Evolutionary conservation across 1,140 invertebrate genomes (phyloP), one percentile per base, ranked within the genome.

Genomic region (Drosophila tani): DNA sequence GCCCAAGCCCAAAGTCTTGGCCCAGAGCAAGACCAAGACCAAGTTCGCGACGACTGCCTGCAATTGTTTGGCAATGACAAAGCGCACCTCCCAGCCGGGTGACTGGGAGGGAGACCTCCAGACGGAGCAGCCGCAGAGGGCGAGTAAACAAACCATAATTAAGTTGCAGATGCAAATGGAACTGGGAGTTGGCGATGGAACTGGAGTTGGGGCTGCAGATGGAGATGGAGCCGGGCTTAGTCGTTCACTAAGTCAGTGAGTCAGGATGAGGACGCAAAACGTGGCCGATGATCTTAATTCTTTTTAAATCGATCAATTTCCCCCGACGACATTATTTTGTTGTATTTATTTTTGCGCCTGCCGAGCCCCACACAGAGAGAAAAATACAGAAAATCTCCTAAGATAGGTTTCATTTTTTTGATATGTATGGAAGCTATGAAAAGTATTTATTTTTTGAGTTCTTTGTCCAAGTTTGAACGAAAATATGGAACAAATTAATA

Each of bases 241-340:
- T 90, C 75, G 86, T 75, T 90, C 79, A 90, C 85, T 90, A 85
- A 90, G 85, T 90, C 85, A 90, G 81, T 90, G 85, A 90, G 86
- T 90, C 85, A 90, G 85, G 73, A 73, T 58, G 70, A 65, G 64
- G 65, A 65, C 56, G 56, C 57, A 73, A 60, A 73, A 73, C 67
- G 69, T 73, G 82, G 65, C 70, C 85, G 86, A 90, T 90, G 86
- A 90, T 90, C 85, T 90, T 90, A 90, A 90, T 90, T 90, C 85
- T 88, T 80, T 91, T 90, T 90, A 90, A 90, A 90, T 90, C 85
- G 85, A 90, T 90, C 85, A 90, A 90, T 90, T 90, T 90, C 82
- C 79, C 59, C 80, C 83, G 79, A 90, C 85, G 85, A 90, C 85
- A 90, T 90, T 90, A 55, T 90, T 90, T 90, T 46, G 35, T 45